Base-by-base conservation (phyloP, 2,888 invertebrate species). In the Cheilosia variabilis region DNA sequence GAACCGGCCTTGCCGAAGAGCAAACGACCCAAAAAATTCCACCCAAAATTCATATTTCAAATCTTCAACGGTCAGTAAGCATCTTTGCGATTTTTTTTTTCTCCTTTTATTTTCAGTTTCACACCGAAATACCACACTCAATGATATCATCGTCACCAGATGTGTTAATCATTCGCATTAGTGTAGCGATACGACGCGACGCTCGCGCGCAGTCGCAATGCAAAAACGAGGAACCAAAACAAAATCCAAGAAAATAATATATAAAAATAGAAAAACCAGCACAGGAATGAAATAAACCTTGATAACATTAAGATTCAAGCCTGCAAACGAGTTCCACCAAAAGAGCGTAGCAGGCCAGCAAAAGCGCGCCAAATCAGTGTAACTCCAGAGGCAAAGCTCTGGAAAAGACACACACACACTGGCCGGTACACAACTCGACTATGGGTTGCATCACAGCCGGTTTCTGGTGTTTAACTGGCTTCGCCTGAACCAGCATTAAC, bases 121-220 rank as follows among this genome's bases (percentile, higher is more conserved):
- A 45, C 22, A 15, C 27, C 45, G 47, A 62, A 80, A 79, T 79
- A 17, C 79, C 79, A 79, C 75, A 22, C 69, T 37, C 62, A 81
- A 77, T 86, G 86, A 86, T 81, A 86, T 86, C 86, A 86, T 81
- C 81, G 55, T 10, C 27, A 24, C 41, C 57, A 60, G 71, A 63
- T 86, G 81, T 86, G 68, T 81, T 81, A 76, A 76, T 76, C 71
- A 80, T 66, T 31, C 27, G 7, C 75, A 76, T 50, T 9, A 31
- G 31, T 7, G 31, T 31, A 9, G 9, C 31, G 31, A 31, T 31
- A 31, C 31, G 31, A 31, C 31, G 31, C 31, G 6, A 27, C 37
- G 17, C 45, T 19, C 27, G 57, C 57, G 24, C 75, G 58, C 50
- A 62, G 37, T 63, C 77, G 62, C 66, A 77, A 22, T 79, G 55